Base-by-base conservation (phyloP, 2,888 invertebrate genomes). In the Hirtodrosophila alboralis region DNA sequence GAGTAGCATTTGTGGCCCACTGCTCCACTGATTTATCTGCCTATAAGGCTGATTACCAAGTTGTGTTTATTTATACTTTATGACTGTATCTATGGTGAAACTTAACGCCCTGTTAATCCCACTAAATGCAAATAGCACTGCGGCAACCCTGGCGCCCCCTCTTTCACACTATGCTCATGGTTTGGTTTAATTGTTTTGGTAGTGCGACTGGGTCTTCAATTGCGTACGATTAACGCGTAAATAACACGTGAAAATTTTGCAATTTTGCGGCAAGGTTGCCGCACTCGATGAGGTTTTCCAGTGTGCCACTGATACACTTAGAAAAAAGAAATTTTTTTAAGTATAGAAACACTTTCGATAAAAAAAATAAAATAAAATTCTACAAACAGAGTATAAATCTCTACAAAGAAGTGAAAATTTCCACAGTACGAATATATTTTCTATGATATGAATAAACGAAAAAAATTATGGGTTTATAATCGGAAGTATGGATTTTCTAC, bases 101-200 rank as follows among this genome's bases (percentile, higher is more conserved):
- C 81, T 84, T 84, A 78, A 86, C 86, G 85, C 86, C 76, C 87
- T 84, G 87, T 87, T 85, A 81, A 86, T 59, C 71, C 63, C 45
- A 61, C 76, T 87, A 80, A 87, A 80, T 75, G 68, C 54, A 69
- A 68, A 69, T 73, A 14, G 43, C 43, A 45, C 59, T 21, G 66
- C 64, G 60, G 72, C 63, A 77, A 51, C 85, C 63, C 72, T 86
- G 78, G 69, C 75, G 81, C 81, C 21, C 26, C 4, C 57, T n/a
- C 4, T 21, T 4, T 0, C 31, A n/a, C 12, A 3, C 13, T 41
- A 40, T 7, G 6, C 23, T 48, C 31, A 18, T 26, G 18, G 38
- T 18, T 30, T 44, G 52, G 7, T 47, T 66, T 68, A 59, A 68
- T 68, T 68, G 75, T 84, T 74, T 66, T 58, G 52, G 52, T 53